A percentile compares a stretch with the other conserved stretches of the same genome.
Conservation (phyloP, 2,113 vertebrate genomes). For the Rutilus rutilus region DNA sequence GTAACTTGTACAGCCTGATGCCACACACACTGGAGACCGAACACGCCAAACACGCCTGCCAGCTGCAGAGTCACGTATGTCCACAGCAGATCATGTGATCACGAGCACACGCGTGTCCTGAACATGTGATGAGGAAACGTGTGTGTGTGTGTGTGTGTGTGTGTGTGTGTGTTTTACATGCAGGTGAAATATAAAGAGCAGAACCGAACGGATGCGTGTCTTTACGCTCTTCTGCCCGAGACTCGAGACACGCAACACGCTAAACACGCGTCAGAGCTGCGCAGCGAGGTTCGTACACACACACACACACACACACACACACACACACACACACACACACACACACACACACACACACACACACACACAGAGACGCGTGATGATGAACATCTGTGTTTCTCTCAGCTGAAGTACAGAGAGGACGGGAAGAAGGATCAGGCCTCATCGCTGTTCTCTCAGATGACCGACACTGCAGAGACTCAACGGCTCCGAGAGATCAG, state of each 20-base stretch:
- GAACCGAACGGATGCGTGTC: conserved; percentile 75
- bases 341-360: too few relatives aligned
- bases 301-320: too few relatives aligned
- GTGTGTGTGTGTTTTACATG: not conserved
- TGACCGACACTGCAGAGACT: conserved; percentile 64
- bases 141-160: conserved; percentile 18
- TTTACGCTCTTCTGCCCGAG: conserved; percentile 83
- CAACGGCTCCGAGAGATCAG: conserved; percentile 61
- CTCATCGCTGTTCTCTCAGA: conserved; percentile 61
- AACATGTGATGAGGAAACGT: not conserved
- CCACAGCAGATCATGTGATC: not conserved
- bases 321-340: too few relatives aligned
- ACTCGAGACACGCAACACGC: conserved; percentile 83
- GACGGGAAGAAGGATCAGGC: conserved; percentile 54
- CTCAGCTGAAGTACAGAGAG: conserved; percentile 69
- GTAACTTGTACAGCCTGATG: conserved; percentile 65
- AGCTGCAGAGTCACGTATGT: conserved; percentile 41
- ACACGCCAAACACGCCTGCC: conserved; percentile 41
- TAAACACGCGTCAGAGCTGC: conserved; percentile 66
- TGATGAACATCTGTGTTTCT: not conserved
- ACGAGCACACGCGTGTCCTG: too few relatives aligned
- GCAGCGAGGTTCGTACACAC: not conserved
- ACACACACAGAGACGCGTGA: too few relatives aligned
- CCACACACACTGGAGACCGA: conserved; percentile 68
- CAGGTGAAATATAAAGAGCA: conserved; percentile 83